A percentile compares a stretch with the other conserved stretches of the same genome.
Conservation (phyloP, 2,113 vertebrate species). For the Lipophrys pholis region DNA sequence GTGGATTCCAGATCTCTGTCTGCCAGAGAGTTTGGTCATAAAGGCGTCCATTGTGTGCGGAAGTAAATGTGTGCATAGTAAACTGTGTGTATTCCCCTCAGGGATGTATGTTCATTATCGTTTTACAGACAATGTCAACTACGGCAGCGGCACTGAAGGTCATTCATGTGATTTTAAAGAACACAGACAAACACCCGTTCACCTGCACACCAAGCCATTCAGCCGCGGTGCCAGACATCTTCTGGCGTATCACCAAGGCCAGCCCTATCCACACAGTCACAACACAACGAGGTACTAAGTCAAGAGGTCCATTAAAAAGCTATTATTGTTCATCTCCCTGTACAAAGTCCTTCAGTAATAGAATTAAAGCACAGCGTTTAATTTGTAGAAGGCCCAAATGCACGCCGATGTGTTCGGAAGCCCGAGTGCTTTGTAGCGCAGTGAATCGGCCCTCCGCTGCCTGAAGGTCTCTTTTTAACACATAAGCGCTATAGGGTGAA, state of each 20-base stretch:
- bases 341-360: constrained; percentile 26
- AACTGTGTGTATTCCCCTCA: neutral
- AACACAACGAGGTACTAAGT: constrained; percentile 54
- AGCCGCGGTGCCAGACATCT: constrained; percentile 25
- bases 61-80: neutral
- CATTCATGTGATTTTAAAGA: neutral
- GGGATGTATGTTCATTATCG: constrained; percentile 2
- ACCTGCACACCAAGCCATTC: constrained; percentile 14
- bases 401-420: neutral
- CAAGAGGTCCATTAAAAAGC: constrained; percentile 52
- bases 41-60: neutral
- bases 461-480: constrained; percentile 3
- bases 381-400: neutral
- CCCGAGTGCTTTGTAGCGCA: neutral
- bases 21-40: constrained; percentile 6
- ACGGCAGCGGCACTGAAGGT: neutral
- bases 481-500: constrained; percentile 32
- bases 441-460: neutral
- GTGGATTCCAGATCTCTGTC: constrained; percentile 27
- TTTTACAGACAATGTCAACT: constrained; percentile 5
- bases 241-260: constrained; percentile 41
- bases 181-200: neutral
- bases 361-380: constrained; percentile 6
- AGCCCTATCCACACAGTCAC: constrained; percentile 40
- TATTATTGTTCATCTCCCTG: constrained; percentile 44